phyloP scores from a whole-genome alignment of 2,888 invertebrate genomes.

The Branchipolynoe longqiensis region DNA sequence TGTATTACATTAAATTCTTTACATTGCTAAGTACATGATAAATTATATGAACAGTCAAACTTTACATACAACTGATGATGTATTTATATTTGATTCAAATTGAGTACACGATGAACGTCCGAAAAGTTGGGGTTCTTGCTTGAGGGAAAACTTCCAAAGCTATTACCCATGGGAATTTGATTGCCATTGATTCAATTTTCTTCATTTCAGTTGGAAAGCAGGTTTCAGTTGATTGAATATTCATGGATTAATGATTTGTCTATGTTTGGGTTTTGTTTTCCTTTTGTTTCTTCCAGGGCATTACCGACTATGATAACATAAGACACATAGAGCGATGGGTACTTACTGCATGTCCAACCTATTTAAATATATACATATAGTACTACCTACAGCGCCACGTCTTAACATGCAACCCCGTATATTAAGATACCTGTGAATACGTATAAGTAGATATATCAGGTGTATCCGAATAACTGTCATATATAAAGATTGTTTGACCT shows the following conservation, averaged over 20 bases:
- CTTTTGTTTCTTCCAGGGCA: constrained; percentile 16
- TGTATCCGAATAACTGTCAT: no score
- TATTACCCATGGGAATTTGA: not conserved
- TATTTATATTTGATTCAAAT: no score
- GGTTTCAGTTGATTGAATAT: not conserved
- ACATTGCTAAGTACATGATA: no score
- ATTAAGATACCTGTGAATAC: no score
- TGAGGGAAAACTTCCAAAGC: not conserved
- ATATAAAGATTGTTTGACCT: no score
- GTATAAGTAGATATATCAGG: no score
- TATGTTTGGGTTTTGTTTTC: not conserved
- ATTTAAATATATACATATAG: no score
- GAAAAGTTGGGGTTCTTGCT: not conserved
- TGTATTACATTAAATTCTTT: no score
- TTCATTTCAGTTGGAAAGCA: not conserved
- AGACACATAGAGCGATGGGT: constrained; percentile 35
- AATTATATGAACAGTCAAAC: not conserved
- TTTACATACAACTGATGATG: not conserved
- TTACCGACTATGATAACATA: constrained; percentile 3
- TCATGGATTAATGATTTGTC: not conserved
- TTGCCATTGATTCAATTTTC: not conserved
- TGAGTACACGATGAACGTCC: not conserved
- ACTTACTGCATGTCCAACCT: not conserved
- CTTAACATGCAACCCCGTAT: no score
- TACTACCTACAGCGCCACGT: no score